Evolutionary conservation across 2,113 vertebrate genomes (phyloP).

Genomic region (Chloropsis cyanopogon): DNA sequence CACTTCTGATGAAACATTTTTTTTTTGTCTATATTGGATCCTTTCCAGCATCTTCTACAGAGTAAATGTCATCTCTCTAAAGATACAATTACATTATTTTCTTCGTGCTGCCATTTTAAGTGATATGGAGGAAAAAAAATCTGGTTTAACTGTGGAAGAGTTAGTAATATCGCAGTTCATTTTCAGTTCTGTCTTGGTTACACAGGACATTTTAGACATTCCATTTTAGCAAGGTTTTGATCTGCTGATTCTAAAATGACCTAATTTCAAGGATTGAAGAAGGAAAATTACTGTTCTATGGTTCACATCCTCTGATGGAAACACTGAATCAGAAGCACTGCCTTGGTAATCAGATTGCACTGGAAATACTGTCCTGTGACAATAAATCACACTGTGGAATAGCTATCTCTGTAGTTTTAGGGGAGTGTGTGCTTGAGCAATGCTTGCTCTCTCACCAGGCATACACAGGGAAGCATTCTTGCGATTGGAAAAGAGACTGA

Average conservation of each 20-base stretch:
- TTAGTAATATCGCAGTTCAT: not conserved
- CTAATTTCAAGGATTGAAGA: not conserved
- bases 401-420: not conserved
- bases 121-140: not conserved
- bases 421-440: not conserved
- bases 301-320: not conserved
- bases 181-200: conserved; percentile 36
- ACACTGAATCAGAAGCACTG: not conserved
- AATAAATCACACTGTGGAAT: conserved; percentile 31
- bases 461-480: not conserved
- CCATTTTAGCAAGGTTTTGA: conserved; percentile 17
- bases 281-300: not conserved
- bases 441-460: not conserved
- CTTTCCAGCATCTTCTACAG: conserved; percentile 28
- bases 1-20: not conserved
- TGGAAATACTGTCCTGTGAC: conserved; percentile 32
- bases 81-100: conserved; percentile 22
- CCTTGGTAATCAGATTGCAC: conserved; percentile 39
- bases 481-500: not conserved
- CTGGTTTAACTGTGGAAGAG: conserved; percentile 15
- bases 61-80: conserved; percentile 27
- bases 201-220: not conserved
- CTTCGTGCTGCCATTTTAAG: conserved; percentile 23
- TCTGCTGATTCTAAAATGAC: not conserved
- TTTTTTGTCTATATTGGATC: conserved; percentile 2